phyloP scores from a whole-genome alignment of 2,888 invertebrate species.

The Oxytorus armatus region DNA sequence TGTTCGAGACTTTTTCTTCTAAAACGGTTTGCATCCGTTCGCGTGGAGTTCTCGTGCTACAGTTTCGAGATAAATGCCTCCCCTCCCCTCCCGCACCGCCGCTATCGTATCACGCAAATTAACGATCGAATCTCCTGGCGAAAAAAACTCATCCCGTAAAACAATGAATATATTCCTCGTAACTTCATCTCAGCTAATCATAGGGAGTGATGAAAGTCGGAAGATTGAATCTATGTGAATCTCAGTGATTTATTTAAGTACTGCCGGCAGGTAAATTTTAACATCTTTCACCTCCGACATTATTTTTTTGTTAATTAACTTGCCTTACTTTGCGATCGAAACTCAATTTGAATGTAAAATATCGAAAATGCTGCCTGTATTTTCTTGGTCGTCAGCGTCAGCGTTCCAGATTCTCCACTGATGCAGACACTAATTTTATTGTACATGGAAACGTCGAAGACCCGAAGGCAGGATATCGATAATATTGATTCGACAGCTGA shows the following conservation, averaged over 20 bases:
- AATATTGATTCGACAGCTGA: conserved; percentile 40
- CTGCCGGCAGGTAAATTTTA: background rate
- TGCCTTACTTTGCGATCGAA: background rate
- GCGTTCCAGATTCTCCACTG: conserved; percentile 1
- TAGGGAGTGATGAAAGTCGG: background rate
- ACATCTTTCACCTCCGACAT: background rate
- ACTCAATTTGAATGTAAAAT: background rate
- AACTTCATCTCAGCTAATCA: background rate
- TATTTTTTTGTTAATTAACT: background rate
- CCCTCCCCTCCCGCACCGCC: too few species aligned
- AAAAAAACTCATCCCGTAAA: background rate
- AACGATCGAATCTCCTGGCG: background rate
- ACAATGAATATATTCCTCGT: background rate
- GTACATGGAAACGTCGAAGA: background rate
- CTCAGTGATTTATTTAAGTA: background rate
- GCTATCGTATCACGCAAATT: conserved; percentile 17
- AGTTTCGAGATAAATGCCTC: conserved; percentile 22
- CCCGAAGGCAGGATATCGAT: background rate
- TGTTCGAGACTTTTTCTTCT: conserved; percentile 33
- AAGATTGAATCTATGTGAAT: background rate
- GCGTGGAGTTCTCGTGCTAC: background rate
- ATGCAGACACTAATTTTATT: conserved; percentile 1
- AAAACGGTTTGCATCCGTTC: conserved; percentile 4
- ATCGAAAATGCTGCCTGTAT: background rate
- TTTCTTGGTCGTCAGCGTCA: background rate